A percentile compares a stretch with the other conserved stretches of the same genome.
Evolutionary conservation across 2,797 vertebrate species (phyloP).

Genomic region (Cynopterus sphinx): DNA sequence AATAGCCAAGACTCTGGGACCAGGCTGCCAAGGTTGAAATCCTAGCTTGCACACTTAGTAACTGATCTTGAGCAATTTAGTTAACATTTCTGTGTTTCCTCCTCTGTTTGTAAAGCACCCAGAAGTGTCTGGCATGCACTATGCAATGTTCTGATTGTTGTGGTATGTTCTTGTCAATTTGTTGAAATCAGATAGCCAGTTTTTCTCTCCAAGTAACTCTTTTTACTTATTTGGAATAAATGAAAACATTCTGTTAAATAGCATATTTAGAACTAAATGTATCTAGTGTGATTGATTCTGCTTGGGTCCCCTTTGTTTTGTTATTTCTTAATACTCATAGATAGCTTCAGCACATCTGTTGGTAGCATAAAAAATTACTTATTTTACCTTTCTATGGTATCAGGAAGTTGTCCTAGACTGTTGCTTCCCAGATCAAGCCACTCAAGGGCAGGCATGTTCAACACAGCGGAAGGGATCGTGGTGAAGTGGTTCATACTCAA

Average conservation of each 20-base stretch:
- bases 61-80: neutral
- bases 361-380: neutral
- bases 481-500: slow-evolving; percentile 95
- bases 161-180: neutral
- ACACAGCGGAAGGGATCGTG: slow-evolving; percentile 89
- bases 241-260: neutral
- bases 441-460: slow-evolving; percentile 91
- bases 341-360: neutral
- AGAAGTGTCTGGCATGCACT: neutral
- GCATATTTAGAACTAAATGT: neutral
- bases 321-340: neutral
- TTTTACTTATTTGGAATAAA: neutral
- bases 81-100: neutral
- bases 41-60: neutral
- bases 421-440: slow-evolving; percentile 98
- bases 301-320: neutral
- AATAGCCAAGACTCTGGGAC: neutral
- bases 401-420: slow-evolving; percentile 89
- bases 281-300: neutral
- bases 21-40: neutral
- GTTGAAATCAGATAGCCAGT: neutral
- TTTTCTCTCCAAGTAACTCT: neutral
- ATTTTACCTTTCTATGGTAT: slow-evolving; percentile 91
- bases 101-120: neutral
- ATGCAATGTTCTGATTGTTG: neutral